A percentile compares a stretch with the other conserved stretches of the same genome.
These are phyloP conservation scores for Catocala fraxini DNA, from an alignment of 2,888 invertebrate genomes.

Conservation along the genomic window DNA sequence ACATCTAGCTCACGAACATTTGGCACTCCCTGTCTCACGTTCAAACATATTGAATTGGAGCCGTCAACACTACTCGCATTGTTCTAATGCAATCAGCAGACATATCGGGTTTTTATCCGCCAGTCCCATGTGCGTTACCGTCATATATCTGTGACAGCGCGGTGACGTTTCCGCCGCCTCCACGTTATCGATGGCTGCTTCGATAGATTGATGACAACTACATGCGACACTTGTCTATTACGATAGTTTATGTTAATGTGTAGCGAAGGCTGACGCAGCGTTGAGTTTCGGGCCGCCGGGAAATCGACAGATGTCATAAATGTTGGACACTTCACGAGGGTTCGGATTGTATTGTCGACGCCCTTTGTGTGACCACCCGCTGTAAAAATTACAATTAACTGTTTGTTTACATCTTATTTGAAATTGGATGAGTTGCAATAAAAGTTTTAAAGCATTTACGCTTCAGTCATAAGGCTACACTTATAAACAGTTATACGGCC, in stretches of 20 bases:
- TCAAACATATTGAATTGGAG: constrained; percentile 21
- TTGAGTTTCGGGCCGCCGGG: constrained; percentile 35
- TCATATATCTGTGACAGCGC: constrained; percentile 15
- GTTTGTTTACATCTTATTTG: constrained; percentile 9
- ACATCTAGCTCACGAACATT: background rate
- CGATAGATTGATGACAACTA: constrained; percentile 32
- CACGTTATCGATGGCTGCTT: constrained; percentile 36
- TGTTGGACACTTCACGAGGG: constrained; percentile 40
- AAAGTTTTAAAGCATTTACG: too few relatives aligned
- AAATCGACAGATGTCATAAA: constrained; percentile 57
- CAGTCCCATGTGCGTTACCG: constrained; percentile 28
- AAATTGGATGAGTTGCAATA: constrained; percentile 4
- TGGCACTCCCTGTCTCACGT: background rate
- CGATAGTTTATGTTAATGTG: constrained; percentile 24
- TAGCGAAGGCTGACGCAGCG: constrained; percentile 25
- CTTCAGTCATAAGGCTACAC: too few relatives aligned
- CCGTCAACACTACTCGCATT: constrained; percentile 28
- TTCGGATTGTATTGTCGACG: constrained; percentile 14
- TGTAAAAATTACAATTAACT: constrained; percentile 19
- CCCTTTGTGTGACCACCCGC: constrained; percentile 2
- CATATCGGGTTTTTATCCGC: constrained; percentile 36
- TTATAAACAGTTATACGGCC: too few relatives aligned
- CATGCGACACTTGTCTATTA: constrained; percentile 15
- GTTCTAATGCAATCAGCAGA: constrained; percentile 30
- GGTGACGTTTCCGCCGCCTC: constrained; percentile 34